These are phyloP conservation scores for Tautogolabrus adspersus DNA, from an alignment of 2,113 vertebrate species.

Conservation along the genomic window DNA sequence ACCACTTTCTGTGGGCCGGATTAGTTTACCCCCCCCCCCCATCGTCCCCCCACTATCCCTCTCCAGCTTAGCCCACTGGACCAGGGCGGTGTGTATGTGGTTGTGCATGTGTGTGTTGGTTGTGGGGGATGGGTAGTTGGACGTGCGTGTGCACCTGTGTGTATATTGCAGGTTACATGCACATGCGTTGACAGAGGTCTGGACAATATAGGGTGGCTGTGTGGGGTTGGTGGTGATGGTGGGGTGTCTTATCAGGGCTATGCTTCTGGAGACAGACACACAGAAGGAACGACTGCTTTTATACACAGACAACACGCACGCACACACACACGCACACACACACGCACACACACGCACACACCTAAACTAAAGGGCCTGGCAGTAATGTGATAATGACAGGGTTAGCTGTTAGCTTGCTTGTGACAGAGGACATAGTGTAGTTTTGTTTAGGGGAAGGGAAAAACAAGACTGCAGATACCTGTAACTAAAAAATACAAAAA, in stretches of 20 bases:
- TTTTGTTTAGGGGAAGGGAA: constrained; percentile 82
- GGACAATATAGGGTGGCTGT: constrained; percentile 40
- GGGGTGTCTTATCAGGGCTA: constrained; percentile 97
- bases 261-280: constrained; percentile 97
- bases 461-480: constrained; percentile 16
- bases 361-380: constrained; percentile 87
- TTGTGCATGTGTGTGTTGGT: constrained; percentile 52
- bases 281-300: constrained; percentile 97
- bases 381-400: constrained; percentile 99
- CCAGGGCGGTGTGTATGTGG: constrained; percentile 83
- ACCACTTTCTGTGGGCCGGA: constrained; percentile 98
- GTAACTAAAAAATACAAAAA: constrained; percentile 18
- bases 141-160: constrained; percentile 87
- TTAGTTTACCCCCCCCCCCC: constrained; percentile 85
- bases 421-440: constrained; percentile 88
- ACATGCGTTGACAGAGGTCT: constrained; percentile 81
- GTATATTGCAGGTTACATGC: constrained; percentile 77
- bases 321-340: constrained; percentile 14
- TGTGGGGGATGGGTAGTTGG: constrained; percentile 60
- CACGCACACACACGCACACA: constrained; percentile 45
- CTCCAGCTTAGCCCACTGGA: constrained; percentile 99
- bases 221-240: constrained; percentile 17
- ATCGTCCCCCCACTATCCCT: constrained; percentile 71
- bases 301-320: constrained; percentile 68
- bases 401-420: constrained; percentile 86